Conservation (phyloP, 2,113 vertebrate species). For the Procavia capensis region DNA sequence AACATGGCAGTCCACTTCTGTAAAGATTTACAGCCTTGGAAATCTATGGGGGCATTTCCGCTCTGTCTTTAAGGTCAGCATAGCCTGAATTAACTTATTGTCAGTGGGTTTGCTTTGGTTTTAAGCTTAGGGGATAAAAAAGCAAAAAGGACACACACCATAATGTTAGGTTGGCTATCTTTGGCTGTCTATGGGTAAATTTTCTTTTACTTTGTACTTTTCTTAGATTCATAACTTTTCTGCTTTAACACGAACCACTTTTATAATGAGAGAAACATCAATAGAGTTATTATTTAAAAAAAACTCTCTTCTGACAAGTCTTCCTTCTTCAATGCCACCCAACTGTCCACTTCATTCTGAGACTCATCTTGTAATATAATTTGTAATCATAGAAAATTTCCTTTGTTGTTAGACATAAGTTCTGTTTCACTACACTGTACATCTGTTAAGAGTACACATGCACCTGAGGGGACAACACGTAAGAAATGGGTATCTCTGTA, state of each 20-base stretch:
- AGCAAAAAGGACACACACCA: neutral
- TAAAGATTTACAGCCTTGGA: neutral
- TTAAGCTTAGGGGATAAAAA: constrained; percentile 30
- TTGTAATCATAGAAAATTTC: neutral
- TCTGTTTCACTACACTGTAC: neutral
- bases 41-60: neutral
- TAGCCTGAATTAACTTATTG: no score
- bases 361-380: neutral
- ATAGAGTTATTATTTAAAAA: neutral
- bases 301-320: neutral
- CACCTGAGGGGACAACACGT: neutral
- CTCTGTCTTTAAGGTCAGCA: neutral
- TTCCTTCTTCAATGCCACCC: neutral
- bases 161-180: neutral
- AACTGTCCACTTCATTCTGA: neutral
- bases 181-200: neutral
- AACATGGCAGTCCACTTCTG: neutral
- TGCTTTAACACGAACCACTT: constrained; percentile 18
- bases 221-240: constrained; percentile 24
- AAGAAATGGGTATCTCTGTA: neutral
- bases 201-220: neutral
- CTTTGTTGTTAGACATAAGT: neutral
- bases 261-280: constrained; percentile 39
- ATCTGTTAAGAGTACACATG: neutral
- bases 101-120: neutral